Evolutionary conservation across 2,888 invertebrate species (phyloP), one percentile per base, ranked within the genome.

Genomic region (Drosophila niveifrons): DNA sequence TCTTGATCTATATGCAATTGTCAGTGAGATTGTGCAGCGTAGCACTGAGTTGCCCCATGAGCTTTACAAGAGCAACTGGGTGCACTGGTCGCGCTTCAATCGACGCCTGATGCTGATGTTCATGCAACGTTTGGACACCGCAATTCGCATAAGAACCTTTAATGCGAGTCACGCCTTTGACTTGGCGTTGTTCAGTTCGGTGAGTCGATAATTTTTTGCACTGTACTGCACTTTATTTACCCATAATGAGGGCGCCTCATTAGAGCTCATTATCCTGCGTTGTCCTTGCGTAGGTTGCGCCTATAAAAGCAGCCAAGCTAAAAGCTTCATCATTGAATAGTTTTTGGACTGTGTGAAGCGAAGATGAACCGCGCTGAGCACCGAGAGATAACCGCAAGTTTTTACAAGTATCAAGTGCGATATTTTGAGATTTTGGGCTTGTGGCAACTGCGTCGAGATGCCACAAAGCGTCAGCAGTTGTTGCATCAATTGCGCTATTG

Each of bases 1-100:
- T 17, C 1, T 13, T 17, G 36, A 36, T 36, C 11, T 36, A 4
- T 36, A n/a, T n/a, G 0, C 11, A 31, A 31, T n/a, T 11, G 36
- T 0, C 2, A 87, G 86, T 0, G 82, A 82, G 50, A 70, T 90
- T 0, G 80, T 81, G 4, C 53, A 83, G 6, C 59, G 72, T 29
- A 90, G 89, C 28, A 57, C 68, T 11, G 57, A 57, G 3, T 57
- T 90, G n/a, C 48, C 83, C 0, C 72, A 79, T 39, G 71, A 78
- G 13, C 56, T 90, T 0, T 90, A 90, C 59, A 75, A 67, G 11
- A 63, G 79, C 10, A 55, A 82, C 4, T 90, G 91, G 91, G 66
- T 84, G 36, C 11, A 43, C 7, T 84, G 88, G 74, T 47, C 48
- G 11, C 80, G 58, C 0, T 1, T 34, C n/a, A 80, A 87, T 61